Base-by-base conservation (phyloP, 2,113 vertebrate genomes). In the Cebus imitator region DNA sequence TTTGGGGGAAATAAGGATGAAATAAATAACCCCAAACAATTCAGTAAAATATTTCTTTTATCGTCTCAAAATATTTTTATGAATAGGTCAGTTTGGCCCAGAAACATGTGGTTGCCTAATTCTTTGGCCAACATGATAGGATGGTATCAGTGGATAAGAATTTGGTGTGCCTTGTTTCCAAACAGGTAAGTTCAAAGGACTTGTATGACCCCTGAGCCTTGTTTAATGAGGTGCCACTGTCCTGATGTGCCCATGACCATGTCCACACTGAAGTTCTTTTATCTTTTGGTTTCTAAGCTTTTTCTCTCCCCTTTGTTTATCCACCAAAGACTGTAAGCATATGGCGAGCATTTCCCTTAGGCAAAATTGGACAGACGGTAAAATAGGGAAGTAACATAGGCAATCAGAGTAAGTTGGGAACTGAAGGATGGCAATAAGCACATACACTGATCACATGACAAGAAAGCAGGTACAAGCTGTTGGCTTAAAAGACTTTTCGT, bases 1-100 rank as follows among this genome's bases (percentile, higher is more conserved):
- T 48, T 25, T 88, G 11, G 40, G 48, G 21, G 64, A 90, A 70
- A 79, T 0, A 45, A 52, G 16, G 48, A 27, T 43, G 30, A 92
- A 64, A 83, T 86, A 50, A 94, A 76, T 58, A 92, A 94, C 25
- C n/a, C 37, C 61, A 95, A 79, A 45, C 8, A 95, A 68, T 43
- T 70, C 12, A 79, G 20, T 82, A 73, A 87, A 86, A 40, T 40
- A 66, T 64, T 82, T 96, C 21, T 57, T 88, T 94, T 82, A 64
- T 30, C 61, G 73, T 27, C 50, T 96, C 48, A 79, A 78, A 93
- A 9, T 55, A 68, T 23, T 94, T 96, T 86, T 72, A 87, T 10
- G 27, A 61, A 61, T 50, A 48, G 25, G 18, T 80, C 66, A 76
- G 8, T 90, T 20, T 95, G 79, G 84, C 37, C 64, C 61, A n/a